A percentile compares a stretch with the other conserved stretches of the same genome.
phyloP scores from a whole-genome alignment of 2,113 vertebrate genomes.

The Alligator mississippiensis region DNA sequence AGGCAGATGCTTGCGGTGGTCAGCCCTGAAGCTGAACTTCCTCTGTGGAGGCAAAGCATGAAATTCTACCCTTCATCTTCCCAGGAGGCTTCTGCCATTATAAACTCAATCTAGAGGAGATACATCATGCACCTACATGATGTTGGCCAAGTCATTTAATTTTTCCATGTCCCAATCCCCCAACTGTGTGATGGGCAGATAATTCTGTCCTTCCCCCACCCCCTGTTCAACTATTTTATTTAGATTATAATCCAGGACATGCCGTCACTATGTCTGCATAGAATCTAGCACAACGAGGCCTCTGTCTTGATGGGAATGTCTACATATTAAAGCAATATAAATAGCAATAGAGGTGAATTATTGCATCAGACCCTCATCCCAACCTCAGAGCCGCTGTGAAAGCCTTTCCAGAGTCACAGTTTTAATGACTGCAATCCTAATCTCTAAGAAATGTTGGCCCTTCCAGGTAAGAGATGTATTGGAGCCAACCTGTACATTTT shows the following conservation, averaged over 20 bases:
- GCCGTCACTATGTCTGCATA: background rate
- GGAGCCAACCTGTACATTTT: constrained; percentile 54
- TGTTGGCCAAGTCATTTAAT: background rate
- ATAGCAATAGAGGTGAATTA: background rate
- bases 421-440: background rate
- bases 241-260: background rate
- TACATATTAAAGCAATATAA: background rate
- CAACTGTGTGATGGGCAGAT: background rate
- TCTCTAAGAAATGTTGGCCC: background rate
- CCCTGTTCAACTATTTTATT: background rate
- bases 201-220: background rate
- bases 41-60: background rate
- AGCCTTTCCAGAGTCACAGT: background rate
- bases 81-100: background rate
- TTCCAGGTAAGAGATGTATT: background rate
- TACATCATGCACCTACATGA: background rate
- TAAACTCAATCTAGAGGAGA: background rate
- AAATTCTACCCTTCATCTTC: background rate
- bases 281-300: background rate
- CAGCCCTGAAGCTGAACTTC: background rate
- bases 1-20: background rate
- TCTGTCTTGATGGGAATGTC: background rate
- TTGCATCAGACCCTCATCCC: background rate
- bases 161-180: background rate
- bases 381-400: too few species aligned